Base-by-base conservation (phyloP, 2,888 invertebrate genomes). In the Cheilosia vulpina region DNA sequence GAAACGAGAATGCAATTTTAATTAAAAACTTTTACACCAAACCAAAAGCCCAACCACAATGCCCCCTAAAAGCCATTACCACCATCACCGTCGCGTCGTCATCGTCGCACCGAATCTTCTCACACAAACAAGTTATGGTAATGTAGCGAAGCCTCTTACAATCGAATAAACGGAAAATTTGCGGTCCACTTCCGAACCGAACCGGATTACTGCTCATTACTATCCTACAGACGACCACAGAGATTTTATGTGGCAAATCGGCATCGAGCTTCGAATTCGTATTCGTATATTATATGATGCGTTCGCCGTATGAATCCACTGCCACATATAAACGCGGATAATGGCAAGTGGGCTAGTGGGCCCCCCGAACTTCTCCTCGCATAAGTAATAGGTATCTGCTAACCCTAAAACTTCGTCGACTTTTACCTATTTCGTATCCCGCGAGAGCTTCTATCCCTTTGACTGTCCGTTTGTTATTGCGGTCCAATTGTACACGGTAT, bases 1-100 rank as follows among this genome's bases (percentile, higher is more conserved):
- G 77, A 82, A 77, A 66, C 53, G 24, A 17, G 65, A 60, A 82
- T 82, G 72, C 77, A 77, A 65, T 82, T 82, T 82, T 82, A 82
- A 82, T 82, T 82, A 82, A 82, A 75, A 82, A 82, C 76, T 77
- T 82, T 47, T 45, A 34, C 63, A 13, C 81, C 66, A 27, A 6
- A 62, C 55, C 50, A 69, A 24, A 41, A 57, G 21, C 55, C 41
- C 11, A 43, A 21, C 62, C 50, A 31, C 50, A 62, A 63, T 41
- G 13, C 38, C 45, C n/a, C n/a, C 43, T 13, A 38, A 55, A 43
- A 3, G 38, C 17, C 11, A 24, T 34, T 34, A 17, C 15, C 50
- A 21, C 24, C 17, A 3, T 31, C 11, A 13, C 13, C 38, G 38
- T 13, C 13, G 13, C 38, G 38, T 38, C 38, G 38, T 13, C 38